A percentile compares a stretch with the other conserved stretches of the same genome.
Conservation (phyloP, 2,797 vertebrate genomes). For the Aythya fuligula region DNA sequence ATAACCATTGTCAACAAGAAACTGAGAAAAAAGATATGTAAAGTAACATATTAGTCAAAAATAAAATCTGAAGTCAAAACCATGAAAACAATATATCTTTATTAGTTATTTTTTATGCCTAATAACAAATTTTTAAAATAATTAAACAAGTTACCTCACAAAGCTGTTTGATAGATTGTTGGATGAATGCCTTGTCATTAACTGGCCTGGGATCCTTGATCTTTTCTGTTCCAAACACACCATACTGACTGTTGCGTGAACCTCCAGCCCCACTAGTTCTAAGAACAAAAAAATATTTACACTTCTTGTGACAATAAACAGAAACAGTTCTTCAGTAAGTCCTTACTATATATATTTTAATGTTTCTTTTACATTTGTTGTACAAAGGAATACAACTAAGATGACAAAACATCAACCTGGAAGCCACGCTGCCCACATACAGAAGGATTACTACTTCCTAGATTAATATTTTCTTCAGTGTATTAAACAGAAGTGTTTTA, state of each 20-base stretch:
- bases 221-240: conserved; percentile 91
- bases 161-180: conserved; percentile 93
- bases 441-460: neutral
- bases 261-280: conserved; percentile 84
- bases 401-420: neutral
- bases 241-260: conserved; percentile 87
- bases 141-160: conserved; percentile 84
- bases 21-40: conserved; percentile 76
- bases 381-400: neutral
- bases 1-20: conserved; percentile 88
- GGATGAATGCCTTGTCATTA: conserved; percentile 93
- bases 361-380: neutral
- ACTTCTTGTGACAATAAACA: neutral
- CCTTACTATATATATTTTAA: neutral
- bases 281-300: neutral
- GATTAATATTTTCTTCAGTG: neutral
- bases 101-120: neutral
- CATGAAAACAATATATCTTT: neutral
- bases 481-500: neutral
- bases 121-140: neutral
- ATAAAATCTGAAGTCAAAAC: neutral
- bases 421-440: neutral
- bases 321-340: neutral
- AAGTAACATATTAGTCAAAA: neutral
- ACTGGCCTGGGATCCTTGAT: conserved; percentile 94